Conservation (phyloP, 1,140 invertebrate species). For the Chrysomallon squamiferum region DNA sequence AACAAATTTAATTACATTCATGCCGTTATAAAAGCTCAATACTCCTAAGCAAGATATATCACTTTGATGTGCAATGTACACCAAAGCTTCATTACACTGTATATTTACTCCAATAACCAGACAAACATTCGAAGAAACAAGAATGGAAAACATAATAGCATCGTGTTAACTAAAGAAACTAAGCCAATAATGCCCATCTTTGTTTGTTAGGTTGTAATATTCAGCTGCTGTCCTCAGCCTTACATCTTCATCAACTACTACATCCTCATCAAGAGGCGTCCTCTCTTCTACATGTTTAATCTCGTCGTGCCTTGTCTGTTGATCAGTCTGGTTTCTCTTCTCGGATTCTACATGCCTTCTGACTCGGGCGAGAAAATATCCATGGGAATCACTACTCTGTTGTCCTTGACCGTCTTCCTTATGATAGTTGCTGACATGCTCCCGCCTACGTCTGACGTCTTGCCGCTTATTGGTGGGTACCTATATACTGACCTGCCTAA, state of each 20-base stretch:
- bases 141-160: no score
- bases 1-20: no score
- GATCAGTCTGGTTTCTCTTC: slow-evolving; percentile 82
- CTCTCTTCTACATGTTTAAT: slow-evolving; percentile 92
- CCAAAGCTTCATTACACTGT: no score
- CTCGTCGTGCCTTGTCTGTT: slow-evolving; percentile 88
- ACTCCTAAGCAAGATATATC: no score
- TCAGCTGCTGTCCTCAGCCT: slow-evolving; percentile 71
- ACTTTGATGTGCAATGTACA: no score
- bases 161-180: no score
- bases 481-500: no score
- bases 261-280: slow-evolving; percentile 74
- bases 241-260: slow-evolving; percentile 60
- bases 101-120: no score
- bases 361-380: slow-evolving; percentile 85
- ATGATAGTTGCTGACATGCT: slow-evolving; percentile 91
- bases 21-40: no score
- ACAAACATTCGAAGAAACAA: no score
- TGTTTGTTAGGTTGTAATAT: slow-evolving; percentile 72
- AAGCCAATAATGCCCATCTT: slow-evolving; percentile 49
- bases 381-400: slow-evolving; percentile 80
- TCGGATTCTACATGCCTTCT: slow-evolving; percentile 91
- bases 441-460: slow-evolving; percentile 87
- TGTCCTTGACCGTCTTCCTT: slow-evolving; percentile 92
- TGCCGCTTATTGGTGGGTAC: slow-evolving; percentile 83